Base-by-base conservation (phyloP, 2,797 vertebrate genomes). In the Todus mexicanus region DNA sequence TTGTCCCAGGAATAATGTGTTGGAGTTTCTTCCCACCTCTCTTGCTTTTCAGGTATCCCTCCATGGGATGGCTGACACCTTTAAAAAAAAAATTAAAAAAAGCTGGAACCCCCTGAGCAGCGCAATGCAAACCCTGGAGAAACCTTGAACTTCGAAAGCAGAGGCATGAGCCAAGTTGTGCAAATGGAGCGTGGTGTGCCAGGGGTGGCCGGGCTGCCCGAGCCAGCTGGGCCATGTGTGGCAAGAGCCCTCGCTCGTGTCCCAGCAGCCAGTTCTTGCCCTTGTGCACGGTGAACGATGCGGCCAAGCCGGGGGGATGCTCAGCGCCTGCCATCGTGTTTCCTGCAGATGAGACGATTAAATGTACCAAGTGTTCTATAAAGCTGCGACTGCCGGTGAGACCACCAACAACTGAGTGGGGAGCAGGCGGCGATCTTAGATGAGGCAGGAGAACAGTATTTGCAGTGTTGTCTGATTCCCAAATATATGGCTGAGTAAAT, bases 111-210 rank as follows among this genome's bases (percentile, higher is more conserved):
- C 2, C 26, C 16, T 15, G n/a, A n/a, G n/a, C n/a, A n/a, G n/a
- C 19, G 50, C 23, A 38, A 21, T 18, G 5, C 33, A 64, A 88
- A 8, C 33, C 45, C 57, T 77, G 53, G 69, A n/a, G n/a, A n/a
- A 86, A 84, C 85, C 66, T 61, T 86, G 85, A 90, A 81, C 92
- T 91, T 92, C 5, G 13, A 61, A 89, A 75, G 73, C 38, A 83
- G 72, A 78, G 37, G 29, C 22, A 27, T 9, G 38, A 53, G 69
- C 57, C 0, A 25, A 9, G 78, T 47, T 94, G 91, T 79, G 84
- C 91, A 93, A 92, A 66, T 5, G 74, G 59, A 92, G 50, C 0
- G 0, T 17, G 69, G 53, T 48, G 82, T 92, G 84, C 78, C 84
- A 54, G 75, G 47, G 75, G 64, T 43, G 60, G 33, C 3, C 5